These are phyloP conservation scores for Aleiodes sp. DNA, from an alignment of 1,140 invertebrate species.

Conservation along the genomic window DNA sequence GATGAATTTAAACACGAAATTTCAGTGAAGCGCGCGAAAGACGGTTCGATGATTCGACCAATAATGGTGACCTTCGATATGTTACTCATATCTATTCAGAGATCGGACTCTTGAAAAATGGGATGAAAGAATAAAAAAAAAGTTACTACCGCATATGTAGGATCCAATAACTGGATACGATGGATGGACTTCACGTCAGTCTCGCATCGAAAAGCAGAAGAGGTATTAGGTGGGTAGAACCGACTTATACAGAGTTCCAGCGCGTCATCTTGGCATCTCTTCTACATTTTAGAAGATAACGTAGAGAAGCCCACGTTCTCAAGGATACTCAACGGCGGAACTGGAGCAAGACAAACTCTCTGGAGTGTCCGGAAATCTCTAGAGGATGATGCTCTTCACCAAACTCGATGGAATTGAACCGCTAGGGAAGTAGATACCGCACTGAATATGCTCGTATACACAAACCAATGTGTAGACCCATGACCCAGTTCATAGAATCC, in stretches of 20 bases:
- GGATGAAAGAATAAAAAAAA: too few relatives aligned
- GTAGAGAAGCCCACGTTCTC: slow-evolving; percentile 29
- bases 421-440: not conserved
- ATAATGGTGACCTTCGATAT: too few relatives aligned
- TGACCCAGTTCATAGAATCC: slow-evolving; percentile 27
- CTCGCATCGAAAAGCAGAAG: not conserved
- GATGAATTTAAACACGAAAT: too few relatives aligned
- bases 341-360: slow-evolving; percentile 47
- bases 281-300: slow-evolving; percentile 5
- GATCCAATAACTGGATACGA: not conserved
- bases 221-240: slow-evolving; percentile 30
- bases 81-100: too few relatives aligned
- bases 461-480: not conserved
- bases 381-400: slow-evolving; percentile 16
- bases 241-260: slow-evolving; percentile 34
- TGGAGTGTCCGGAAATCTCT: slow-evolving; percentile 22
- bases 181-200: not conserved
- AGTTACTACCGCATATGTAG: too few relatives aligned
- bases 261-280: slow-evolving; percentile 36
- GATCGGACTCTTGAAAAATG: too few relatives aligned
- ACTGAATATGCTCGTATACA: not conserved
- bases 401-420: slow-evolving; percentile 28
- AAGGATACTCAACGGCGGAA: slow-evolving; percentile 42
- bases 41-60: too few relatives aligned
- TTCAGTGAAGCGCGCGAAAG: too few relatives aligned